Percentiles rank a stretch among this genome's conserved stretches.
phyloP scores from a whole-genome alignment of 2,888 invertebrate genomes.

The Fissipunctia ypsillon region DNA sequence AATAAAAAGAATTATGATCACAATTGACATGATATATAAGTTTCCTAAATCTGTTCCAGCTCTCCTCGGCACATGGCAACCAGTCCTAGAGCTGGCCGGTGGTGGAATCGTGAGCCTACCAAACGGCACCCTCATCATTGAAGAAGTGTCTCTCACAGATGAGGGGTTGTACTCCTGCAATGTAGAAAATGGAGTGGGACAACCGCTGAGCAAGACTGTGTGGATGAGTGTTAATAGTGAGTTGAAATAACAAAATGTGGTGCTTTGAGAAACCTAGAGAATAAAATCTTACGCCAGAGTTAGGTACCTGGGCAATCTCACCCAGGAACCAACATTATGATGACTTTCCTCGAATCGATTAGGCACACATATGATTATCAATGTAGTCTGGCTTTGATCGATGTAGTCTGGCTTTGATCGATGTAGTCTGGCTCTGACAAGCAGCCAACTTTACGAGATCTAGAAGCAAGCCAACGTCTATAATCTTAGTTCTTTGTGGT shows the following conservation, averaged over 20 bases:
- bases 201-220: slow-evolving; percentile 87
- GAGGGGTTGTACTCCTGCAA: slow-evolving; percentile 89
- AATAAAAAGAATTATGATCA: too few species aligned
- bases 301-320: background rate
- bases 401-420: too few species aligned
- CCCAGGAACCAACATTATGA: background rate
- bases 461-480: background rate
- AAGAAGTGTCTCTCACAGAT: slow-evolving; percentile 86
- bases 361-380: too few species aligned
- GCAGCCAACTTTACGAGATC: background rate
- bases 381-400: background rate
- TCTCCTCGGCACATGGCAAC: slow-evolving; percentile 87
- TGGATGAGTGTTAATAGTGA: slow-evolving; percentile 89
- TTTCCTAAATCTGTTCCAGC: slow-evolving; percentile 67
- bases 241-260: slow-evolving; percentile 56
- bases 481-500: too few species aligned
- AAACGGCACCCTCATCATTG: slow-evolving; percentile 86
- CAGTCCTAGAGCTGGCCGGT: slow-evolving; percentile 86
- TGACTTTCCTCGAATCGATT: background rate
- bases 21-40: too few species aligned
- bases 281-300: too few species aligned
- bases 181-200: slow-evolving; percentile 88
- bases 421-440: too few species aligned
- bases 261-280: background rate
- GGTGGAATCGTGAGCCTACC: slow-evolving; percentile 87